Percentiles rank a stretch among this genome's conserved stretches.
Evolutionary conservation across 2,888 invertebrate species (phyloP).

Genomic region (Mythimna ferrago): DNA sequence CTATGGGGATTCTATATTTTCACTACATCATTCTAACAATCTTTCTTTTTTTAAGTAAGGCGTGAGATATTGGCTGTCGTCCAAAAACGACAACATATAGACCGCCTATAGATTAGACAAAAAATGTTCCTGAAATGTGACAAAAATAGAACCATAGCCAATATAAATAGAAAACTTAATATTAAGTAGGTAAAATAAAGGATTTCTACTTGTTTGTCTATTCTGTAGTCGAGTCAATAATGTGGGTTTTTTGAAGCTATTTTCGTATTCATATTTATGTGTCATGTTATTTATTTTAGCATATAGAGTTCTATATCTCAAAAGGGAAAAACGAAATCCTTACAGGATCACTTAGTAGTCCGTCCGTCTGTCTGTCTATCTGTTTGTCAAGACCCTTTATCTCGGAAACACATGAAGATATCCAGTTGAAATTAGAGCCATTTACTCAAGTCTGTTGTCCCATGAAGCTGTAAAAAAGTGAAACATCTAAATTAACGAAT

Average conservation of each 20-base stretch:
- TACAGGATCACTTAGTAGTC: too few species aligned
- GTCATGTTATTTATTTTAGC: conserved; percentile 8
- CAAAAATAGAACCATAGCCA: neutral
- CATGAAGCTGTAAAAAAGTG: too few species aligned
- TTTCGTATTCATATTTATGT: neutral
- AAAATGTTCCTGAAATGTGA: neutral
- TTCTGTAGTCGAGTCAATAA: conserved; percentile 7
- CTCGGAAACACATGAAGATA: too few species aligned
- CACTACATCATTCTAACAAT: neutral
- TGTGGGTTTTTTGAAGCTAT: conserved; percentile 4
- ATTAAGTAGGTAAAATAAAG: conserved; percentile 1
- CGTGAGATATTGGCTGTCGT: conserved; percentile 13
- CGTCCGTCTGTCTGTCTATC: too few species aligned
- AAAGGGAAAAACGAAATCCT: too few species aligned
- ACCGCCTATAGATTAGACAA: neutral
- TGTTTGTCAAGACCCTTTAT: too few species aligned
- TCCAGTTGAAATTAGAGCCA: too few species aligned
- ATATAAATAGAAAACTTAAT: conserved; percentile 13
- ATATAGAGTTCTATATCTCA: too few species aligned
- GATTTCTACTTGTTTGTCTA: conserved; percentile 9
- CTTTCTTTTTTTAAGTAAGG: neutral
- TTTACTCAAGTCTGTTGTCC: too few species aligned
- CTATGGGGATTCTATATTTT: conserved; percentile 15
- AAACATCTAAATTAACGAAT: too few species aligned
- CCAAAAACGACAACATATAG: conserved; percentile 15